These are phyloP conservation scores for Falco naumanni DNA, from an alignment of 2,797 vertebrate genomes.

Conservation along the genomic window DNA sequence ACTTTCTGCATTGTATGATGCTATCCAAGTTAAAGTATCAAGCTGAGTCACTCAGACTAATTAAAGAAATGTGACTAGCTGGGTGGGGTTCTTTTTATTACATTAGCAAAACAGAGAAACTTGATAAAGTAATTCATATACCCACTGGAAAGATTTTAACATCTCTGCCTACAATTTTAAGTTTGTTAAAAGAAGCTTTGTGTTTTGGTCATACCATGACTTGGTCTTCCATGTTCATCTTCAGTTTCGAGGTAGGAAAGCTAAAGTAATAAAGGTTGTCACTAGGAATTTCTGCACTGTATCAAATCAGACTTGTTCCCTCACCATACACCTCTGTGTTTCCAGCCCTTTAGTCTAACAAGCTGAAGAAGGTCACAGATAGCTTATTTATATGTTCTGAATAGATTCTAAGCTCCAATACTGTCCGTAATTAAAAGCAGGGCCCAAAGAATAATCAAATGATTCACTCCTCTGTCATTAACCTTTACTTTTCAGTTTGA, in stretches of 20 bases:
- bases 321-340: neutral
- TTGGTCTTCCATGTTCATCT: neutral
- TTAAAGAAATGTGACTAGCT: neutral
- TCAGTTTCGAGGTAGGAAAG: neutral
- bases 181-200: neutral
- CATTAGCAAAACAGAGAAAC: neutral
- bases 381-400: neutral
- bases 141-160: neutral
- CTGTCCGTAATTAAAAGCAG: neutral
- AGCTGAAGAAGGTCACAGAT: neutral
- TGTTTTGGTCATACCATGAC: neutral
- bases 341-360: neutral
- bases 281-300: neutral
- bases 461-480: neutral
- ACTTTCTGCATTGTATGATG: neutral
- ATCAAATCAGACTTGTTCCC: neutral
- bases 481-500: neutral
- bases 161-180: neutral
- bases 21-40: neutral
- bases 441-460: neutral
- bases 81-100: too few relatives aligned
- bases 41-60: neutral
- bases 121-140: neutral
- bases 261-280: neutral
- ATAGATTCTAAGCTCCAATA: neutral